Evolutionary conservation across 1,140 invertebrate genomes (phyloP).

Genomic region (Caenorhabditis tropicalis): DNA sequence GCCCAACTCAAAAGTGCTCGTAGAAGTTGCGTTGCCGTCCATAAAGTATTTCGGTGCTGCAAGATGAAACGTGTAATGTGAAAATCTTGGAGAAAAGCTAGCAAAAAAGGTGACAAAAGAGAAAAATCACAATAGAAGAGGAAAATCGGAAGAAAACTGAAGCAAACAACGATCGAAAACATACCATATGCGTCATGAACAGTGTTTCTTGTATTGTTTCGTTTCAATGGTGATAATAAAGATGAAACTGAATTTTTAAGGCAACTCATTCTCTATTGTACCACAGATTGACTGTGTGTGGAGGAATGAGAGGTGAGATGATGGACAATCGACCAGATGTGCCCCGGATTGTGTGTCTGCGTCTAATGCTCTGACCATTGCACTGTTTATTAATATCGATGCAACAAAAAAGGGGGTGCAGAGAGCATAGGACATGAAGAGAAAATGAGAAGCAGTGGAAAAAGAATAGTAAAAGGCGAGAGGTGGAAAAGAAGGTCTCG

Average conservation of each 20-base stretch:
- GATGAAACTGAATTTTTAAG: not conserved
- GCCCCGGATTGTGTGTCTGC: not conserved
- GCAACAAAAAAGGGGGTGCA: not conserved
- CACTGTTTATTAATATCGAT: not conserved
- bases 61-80: not conserved
- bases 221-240: not conserved
- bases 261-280: not conserved
- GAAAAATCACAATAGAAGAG: not conserved
- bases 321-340: not conserved
- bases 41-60: slow-evolving; percentile 10
- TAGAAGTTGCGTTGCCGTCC: not conserved
- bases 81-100: not conserved
- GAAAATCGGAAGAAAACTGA: not conserved
- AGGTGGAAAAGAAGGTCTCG: not conserved
- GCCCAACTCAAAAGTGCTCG: slow-evolving; percentile 1
- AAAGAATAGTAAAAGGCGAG: too few relatives aligned
- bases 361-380: not conserved
- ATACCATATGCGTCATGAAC: slow-evolving; percentile 14
- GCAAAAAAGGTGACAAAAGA: not conserved
- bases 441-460: too few relatives aligned
- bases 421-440: not conserved
- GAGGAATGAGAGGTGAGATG: not conserved
- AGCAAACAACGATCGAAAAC: slow-evolving; percentile 9
- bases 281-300: not conserved
- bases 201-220: not conserved